These are phyloP conservation scores for Alviniconcha strummeri DNA, from an alignment of 2,888 invertebrate genomes.

Conservation along the genomic window DNA sequence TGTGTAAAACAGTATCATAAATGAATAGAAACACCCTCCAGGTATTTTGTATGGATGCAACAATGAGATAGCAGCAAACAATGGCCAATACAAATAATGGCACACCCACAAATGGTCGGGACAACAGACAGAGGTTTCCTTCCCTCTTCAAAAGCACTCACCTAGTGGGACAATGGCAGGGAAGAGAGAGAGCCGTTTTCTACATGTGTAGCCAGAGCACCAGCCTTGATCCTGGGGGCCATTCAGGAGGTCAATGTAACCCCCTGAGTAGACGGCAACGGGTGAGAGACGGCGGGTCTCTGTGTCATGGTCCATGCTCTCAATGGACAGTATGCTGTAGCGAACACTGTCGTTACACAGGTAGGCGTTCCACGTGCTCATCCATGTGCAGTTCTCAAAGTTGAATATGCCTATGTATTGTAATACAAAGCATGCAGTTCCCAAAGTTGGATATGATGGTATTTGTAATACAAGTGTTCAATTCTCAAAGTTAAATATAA, in stretches of 20 bases:
- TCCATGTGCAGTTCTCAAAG: conserved; percentile 51
- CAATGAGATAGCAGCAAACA: background rate
- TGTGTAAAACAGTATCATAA: no score
- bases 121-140: no score
- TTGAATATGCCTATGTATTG: conserved; percentile 57
- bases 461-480: no score
- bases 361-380: conserved; percentile 57
- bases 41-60: background rate
- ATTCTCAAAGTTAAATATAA: no score
- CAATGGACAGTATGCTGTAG: conserved; percentile 64
- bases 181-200: conserved; percentile 68
- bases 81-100: background rate
- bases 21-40: no score
- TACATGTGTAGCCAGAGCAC: conserved; percentile 72
- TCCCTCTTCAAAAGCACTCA: conserved; percentile 37
- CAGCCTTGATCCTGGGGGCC: conserved; percentile 73
- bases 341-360: conserved; percentile 53
- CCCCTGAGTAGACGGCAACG: conserved; percentile 58
- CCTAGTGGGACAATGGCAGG: conserved; percentile 63
- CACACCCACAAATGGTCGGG: no score
- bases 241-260: conserved; percentile 68
- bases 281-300: conserved; percentile 69
- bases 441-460: no score
- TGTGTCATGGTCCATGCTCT: conserved; percentile 70
- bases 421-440: no score